A percentile compares a stretch with the other conserved stretches of the same genome.
Conservation (phyloP, 2,797 vertebrate species). For the Pristis pectinata region DNA sequence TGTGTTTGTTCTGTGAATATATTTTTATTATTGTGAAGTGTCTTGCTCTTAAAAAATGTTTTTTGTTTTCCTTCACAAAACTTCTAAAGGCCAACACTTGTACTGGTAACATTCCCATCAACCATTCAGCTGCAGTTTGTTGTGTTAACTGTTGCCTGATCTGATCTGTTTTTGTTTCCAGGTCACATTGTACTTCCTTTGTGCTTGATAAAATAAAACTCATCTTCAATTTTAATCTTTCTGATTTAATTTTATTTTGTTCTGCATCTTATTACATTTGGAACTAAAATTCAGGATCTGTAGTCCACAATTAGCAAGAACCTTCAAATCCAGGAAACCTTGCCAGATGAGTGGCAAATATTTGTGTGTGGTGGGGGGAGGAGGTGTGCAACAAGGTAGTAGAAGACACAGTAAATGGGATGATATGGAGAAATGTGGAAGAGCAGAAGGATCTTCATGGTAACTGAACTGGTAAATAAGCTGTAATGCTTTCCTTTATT, state of each 20-base stretch:
- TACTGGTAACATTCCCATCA: neutral
- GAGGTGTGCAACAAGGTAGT: no score
- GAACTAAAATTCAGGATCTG: neutral
- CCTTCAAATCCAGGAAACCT: neutral
- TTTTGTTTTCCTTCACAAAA: neutral
- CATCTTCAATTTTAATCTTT: neutral
- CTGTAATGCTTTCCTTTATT: no score
- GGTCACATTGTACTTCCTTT: neutral
- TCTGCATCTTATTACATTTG: neutral
- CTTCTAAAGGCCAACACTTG: constrained; percentile 19
- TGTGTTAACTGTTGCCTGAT: constrained; percentile 4
- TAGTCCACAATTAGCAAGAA: neutral
- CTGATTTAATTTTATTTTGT: neutral
- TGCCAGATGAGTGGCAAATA: neutral
- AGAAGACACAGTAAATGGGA: no score
- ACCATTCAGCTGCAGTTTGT: neutral
- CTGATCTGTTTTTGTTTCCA: neutral
- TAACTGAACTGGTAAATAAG: no score
- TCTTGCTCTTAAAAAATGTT: neutral
- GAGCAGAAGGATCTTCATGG: no score
- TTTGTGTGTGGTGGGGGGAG: no score
- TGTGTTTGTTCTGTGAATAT: neutral
- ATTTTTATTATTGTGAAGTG: neutral
- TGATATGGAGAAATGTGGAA: no score
- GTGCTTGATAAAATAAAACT: constrained; percentile 27